Conservation (phyloP, 2,797 vertebrate species). For the Margarornis squamiger region DNA sequence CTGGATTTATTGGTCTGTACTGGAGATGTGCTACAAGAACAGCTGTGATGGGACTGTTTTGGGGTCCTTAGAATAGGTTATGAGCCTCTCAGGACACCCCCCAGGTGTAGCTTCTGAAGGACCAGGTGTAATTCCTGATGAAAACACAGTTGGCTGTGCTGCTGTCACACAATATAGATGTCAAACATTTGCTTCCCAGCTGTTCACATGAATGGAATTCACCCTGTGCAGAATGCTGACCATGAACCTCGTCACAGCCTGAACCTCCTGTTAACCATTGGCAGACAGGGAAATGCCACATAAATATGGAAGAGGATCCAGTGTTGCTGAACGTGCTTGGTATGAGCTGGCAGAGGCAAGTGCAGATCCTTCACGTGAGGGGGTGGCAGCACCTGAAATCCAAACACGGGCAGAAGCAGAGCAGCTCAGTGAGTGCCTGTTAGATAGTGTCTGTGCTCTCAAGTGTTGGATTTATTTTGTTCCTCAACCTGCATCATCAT, state of each 20-base stretch:
- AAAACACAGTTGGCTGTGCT: neutral
- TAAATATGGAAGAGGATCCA: neutral
- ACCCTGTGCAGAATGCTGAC: neutral
- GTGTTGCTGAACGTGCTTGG: neutral
- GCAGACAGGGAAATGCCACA: neutral
- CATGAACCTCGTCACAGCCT: neutral
- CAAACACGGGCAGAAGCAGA: neutral
- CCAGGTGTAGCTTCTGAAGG: neutral
- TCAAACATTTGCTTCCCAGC: neutral
- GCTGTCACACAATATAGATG: neutral
- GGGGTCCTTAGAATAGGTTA: neutral
- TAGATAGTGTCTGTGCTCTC: neutral
- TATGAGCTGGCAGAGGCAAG: neutral
- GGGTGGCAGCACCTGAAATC: neutral
- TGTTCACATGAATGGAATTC: neutral
- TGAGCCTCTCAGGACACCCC: neutral
- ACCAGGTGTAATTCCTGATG: neutral
- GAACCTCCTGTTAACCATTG: neutral
- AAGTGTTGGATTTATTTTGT: neutral
- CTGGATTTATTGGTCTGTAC: neutral
- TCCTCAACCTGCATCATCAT: neutral
- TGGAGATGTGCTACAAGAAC: neutral
- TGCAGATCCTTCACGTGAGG: neutral
- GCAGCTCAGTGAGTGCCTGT: neutral
- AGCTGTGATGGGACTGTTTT: neutral